These are phyloP conservation scores for Tinea pellionella DNA, from an alignment of 2,888 invertebrate species.

Conservation along the genomic window DNA sequence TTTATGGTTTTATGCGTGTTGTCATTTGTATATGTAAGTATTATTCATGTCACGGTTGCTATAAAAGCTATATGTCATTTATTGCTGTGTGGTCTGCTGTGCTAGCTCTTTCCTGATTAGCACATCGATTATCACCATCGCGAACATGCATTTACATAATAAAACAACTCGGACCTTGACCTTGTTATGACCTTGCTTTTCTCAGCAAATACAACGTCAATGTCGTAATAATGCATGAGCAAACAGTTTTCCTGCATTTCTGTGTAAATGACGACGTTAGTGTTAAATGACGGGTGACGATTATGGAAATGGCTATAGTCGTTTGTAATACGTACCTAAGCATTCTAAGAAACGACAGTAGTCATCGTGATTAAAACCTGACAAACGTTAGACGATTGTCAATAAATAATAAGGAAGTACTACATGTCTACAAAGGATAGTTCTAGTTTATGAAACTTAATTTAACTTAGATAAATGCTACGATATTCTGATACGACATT, in stretches of 20 bases:
- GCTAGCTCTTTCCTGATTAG: neutral
- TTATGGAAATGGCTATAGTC: neutral
- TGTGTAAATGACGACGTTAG: neutral
- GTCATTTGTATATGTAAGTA: no score
- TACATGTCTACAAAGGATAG: no score
- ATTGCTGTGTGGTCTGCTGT: neutral
- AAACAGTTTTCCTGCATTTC: conserved; percentile 1
- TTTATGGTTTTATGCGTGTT: neutral
- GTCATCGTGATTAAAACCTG: neutral
- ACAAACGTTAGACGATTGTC: neutral
- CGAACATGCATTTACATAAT: conserved; percentile 35
- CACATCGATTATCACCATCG: conserved; percentile 2
- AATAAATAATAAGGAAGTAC: neutral
- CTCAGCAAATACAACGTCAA: neutral
- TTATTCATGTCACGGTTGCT: neutral
- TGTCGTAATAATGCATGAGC: conserved; percentile 5
- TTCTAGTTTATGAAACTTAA: no score
- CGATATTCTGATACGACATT: no score
- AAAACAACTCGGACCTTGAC: conserved; percentile 20
- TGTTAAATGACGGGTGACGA: conserved; percentile 4
- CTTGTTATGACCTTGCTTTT: neutral
- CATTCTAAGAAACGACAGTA: neutral
- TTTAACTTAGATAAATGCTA: no score
- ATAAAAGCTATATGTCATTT: neutral
- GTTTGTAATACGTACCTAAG: neutral